These are phyloP conservation scores for Pachyramphus minor DNA, from an alignment of 2,113 vertebrate genomes.

Conservation along the genomic window DNA sequence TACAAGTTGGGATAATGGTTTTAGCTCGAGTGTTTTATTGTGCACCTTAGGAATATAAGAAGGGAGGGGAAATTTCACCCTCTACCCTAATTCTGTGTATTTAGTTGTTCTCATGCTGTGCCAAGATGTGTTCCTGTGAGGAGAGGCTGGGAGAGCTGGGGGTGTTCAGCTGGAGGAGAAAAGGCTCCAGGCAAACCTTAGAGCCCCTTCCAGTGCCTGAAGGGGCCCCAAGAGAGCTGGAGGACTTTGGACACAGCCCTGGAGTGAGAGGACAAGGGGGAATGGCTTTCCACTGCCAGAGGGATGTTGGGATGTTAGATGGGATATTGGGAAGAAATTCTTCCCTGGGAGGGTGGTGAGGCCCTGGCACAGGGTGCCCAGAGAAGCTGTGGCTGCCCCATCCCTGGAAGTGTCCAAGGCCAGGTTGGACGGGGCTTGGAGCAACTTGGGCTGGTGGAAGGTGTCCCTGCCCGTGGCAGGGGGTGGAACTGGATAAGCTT, in stretches of 20 bases:
- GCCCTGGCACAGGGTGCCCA: neutral
- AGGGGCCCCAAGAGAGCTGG: neutral
- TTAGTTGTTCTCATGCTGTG: neutral
- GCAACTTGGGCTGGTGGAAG: accelerated
- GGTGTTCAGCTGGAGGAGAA: neutral
- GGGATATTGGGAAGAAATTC: neutral
- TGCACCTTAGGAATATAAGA: neutral
- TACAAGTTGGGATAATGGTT: neutral
- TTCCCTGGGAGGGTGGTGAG: accelerated
- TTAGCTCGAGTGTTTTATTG: accelerated
- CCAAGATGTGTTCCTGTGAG: accelerated
- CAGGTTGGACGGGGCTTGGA: accelerated
- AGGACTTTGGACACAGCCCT: neutral
- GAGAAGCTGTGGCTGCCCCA: neutral
- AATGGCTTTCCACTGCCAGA: neutral
- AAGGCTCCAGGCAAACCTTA: neutral
- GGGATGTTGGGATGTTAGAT: accelerated
- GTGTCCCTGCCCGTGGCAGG: neutral
- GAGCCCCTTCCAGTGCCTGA: neutral
- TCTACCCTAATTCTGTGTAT: neutral
- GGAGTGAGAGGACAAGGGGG: neutral
- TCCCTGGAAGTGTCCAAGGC: neutral
- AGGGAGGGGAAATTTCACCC: neutral
- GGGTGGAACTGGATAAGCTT: neutral
- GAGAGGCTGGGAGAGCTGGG: neutral